Percentiles rank a stretch among this genome's conserved stretches.
Conservation (phyloP, 2,888 invertebrate species). For the Patella pellucida region DNA sequence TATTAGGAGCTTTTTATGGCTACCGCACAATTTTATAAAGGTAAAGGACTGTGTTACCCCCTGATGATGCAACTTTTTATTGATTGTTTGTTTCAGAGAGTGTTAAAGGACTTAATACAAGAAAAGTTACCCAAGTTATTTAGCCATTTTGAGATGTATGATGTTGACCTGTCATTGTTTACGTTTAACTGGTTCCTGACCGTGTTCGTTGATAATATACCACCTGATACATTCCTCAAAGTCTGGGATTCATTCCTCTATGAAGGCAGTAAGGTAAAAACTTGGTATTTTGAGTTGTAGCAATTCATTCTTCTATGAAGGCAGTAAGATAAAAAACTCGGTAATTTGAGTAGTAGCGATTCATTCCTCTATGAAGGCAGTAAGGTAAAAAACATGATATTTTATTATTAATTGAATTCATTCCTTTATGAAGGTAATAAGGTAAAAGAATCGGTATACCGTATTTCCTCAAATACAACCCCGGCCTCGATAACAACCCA, state of each 20-base stretch:
- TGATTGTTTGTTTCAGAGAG: conserved; percentile 65
- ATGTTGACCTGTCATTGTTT: conserved; percentile 73
- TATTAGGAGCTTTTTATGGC: too few relatives aligned
- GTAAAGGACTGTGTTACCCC: too few relatives aligned
- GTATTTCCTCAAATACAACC: too few relatives aligned
- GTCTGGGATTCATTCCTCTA: conserved; percentile 75
- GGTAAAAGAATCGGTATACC: too few relatives aligned
- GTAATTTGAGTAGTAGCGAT: conserved; percentile 54
- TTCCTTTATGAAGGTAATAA: too few relatives aligned
- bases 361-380: conserved; percentile 74
- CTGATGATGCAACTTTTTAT: too few relatives aligned
- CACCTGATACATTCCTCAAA: conserved; percentile 73
- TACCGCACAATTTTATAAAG: too few relatives aligned
- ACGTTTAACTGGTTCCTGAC: conserved; percentile 76
- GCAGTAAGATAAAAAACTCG: too few relatives aligned
- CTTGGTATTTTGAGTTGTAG: background rate
- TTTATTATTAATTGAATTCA: background rate
- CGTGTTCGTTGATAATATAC: conserved; percentile 74
- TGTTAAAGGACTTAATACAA: conserved; percentile 73
- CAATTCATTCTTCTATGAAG: background rate
- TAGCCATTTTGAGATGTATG: conserved; percentile 71
- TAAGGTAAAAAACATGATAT: too few relatives aligned
- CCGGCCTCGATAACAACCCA: too few relatives aligned
- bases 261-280: conserved; percentile 74
- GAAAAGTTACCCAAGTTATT: conserved; percentile 74